These are phyloP conservation scores for Volucella bombylans DNA, from an alignment of 2,888 invertebrate species.

Conservation along the genomic window DNA sequence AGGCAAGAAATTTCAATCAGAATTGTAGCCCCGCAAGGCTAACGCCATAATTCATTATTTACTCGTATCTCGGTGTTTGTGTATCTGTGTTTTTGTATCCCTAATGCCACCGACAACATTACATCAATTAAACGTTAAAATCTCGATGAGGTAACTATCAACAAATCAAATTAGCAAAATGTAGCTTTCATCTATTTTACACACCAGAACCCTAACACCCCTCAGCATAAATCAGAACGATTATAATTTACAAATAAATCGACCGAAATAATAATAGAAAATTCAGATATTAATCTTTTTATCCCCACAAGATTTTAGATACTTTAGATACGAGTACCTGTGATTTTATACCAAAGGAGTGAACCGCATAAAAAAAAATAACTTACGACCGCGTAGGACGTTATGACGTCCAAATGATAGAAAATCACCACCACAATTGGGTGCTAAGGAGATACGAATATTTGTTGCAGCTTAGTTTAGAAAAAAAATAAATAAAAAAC, in stretches of 20 bases:
- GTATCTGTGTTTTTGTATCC: conserved; percentile 6
- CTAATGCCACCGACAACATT: conserved; percentile 50
- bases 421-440: conserved; percentile 72
- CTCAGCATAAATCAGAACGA: conserved; percentile 56
- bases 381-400: conserved; percentile 40
- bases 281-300: conserved; percentile 70
- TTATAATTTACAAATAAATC: conserved; percentile 72
- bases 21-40: conserved; percentile 23
- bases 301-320: conserved; percentile 41
- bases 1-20: conserved; percentile 54
- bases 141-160: conserved; percentile 54
- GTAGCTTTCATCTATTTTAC: conserved; percentile 27
- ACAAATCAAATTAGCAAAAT: conserved; percentile 66
- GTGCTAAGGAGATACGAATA: conserved; percentile 67
- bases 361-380: background rate
- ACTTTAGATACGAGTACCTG: conserved; percentile 35
- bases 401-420: conserved; percentile 72
- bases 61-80: too few relatives aligned
- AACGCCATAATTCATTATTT: conserved; percentile 32
- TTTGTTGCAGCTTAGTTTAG: conserved; percentile 8
- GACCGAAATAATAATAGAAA: conserved; percentile 69
- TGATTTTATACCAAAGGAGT: conserved; percentile 42
- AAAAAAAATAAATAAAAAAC: conserved; percentile 1
- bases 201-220: conserved; percentile 15
- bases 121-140: conserved; percentile 62